Base-by-base conservation (phyloP, 2,888 invertebrate genomes). In the Polydesmus complanatus region DNA sequence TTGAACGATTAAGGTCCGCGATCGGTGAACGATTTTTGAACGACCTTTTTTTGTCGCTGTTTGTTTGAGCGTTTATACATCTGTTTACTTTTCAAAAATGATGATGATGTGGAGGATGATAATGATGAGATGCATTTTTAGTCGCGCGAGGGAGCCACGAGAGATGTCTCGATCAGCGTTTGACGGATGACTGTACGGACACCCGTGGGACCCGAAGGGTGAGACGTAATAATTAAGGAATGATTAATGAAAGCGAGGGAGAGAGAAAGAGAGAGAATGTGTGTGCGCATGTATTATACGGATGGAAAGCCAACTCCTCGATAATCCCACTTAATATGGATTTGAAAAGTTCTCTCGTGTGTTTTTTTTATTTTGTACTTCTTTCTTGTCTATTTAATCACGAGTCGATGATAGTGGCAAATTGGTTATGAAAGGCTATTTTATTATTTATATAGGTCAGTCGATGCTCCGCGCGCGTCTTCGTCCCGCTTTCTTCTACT, bases 341-440 rank as follows among this genome's bases (percentile, higher is more conserved):
- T 58, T 58, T 58, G 27, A 58, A 58, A 58, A 58, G 52, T 58
- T 58, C 52, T 37, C n/a, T n/a, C n/a, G n/a, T n/a, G n/a, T n/a
- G n/a, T n/a, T n/a, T n/a, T n/a, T n/a, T n/a, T n/a, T n/a, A n/a
- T n/a, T n/a, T n/a, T n/a, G n/a, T n/a, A n/a, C n/a, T n/a, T n/a
- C n/a, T n/a, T n/a, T n/a, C n/a, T n/a, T n/a, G n/a, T 49, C 27
- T 49, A 58, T 58, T 58, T 27, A 53, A 58, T 58, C 58, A 58
- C 52, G 53, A 58, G 52, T 58, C 50, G 49, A 58, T 58, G 49
- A 58, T 49, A 27, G 53, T 58, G 58, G 58, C 58, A 58, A 58
- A 58, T 58, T 58, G 58, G 58, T 53, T 25, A 53, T 58, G 22
- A 27, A 37, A 37, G 37, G 37, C 37, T 37, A 37, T 37, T 37